A percentile compares a stretch with the other conserved stretches of the same genome.
phyloP scores from a whole-genome alignment of 2,113 vertebrate genomes.

The Talpa occidentalis region DNA sequence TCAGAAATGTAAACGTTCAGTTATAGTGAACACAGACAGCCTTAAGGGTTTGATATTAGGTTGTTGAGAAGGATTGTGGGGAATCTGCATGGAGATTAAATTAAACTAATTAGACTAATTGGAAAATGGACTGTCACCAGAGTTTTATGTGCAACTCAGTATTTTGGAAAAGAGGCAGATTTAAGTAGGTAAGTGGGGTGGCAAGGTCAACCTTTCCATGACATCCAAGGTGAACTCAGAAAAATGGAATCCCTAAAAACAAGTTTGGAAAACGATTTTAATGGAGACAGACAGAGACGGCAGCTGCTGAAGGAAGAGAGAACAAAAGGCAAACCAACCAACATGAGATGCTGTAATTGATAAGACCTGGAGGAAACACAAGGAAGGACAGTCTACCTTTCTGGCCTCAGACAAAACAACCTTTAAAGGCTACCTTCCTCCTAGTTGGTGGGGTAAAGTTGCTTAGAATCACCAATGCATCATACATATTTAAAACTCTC shows the following conservation, averaged over 20 bases:
- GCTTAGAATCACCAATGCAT: not conserved
- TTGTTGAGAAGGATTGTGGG: not conserved
- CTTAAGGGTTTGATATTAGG: not conserved
- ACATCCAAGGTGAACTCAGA: not conserved
- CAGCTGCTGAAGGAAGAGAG: not conserved
- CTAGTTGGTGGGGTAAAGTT: not conserved
- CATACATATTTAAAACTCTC: constrained; percentile 17
- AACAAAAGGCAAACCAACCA: not conserved
- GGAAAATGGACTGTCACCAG: constrained; percentile 18
- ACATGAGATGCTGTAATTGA: not conserved
- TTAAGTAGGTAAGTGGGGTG: not conserved
- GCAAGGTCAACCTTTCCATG: not conserved
- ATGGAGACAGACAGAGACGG: not conserved
- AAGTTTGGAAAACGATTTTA: constrained; percentile 38
- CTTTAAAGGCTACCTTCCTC: constrained; percentile 6
- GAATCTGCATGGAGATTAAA: constrained; percentile 10
- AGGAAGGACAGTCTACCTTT: not conserved
- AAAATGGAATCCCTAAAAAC: constrained; percentile 6
- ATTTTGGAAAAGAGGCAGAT: not conserved
- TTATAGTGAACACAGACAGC: not conserved
- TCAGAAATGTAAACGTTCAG: not conserved
- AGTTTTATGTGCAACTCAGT: not conserved
- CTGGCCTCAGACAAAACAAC: constrained; percentile 42
- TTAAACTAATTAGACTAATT: constrained; percentile 20
- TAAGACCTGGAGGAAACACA: not conserved